These are phyloP conservation scores for Neotoxoptera formosana DNA, from an alignment of 1,140 invertebrate species.

Conservation along the genomic window DNA sequence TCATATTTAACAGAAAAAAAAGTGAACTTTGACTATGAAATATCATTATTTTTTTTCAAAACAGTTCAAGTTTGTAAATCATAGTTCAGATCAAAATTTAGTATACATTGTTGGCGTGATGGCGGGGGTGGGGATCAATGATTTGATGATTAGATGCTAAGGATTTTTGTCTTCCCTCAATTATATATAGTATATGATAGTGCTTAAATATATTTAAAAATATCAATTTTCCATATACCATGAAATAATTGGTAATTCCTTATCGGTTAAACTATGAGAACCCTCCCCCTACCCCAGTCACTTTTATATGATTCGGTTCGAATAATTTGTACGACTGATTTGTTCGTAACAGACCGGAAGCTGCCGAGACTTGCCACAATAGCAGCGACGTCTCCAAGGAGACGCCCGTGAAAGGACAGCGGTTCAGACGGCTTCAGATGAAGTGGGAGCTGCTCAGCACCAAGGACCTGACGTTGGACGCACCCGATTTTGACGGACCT, in stretches of 20 bases:
- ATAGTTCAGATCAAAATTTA: too few species aligned
- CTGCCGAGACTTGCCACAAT: background rate
- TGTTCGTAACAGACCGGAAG: conserved; percentile 32
- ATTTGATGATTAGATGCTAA: background rate
- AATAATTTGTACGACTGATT: background rate
- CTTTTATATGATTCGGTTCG: background rate
- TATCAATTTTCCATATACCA: too few species aligned
- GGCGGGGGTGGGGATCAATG: too few species aligned
- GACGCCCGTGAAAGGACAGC: conserved; percentile 22
- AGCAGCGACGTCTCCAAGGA: background rate
- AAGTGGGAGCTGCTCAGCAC: conserved; percentile 83
- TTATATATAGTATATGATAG: too few species aligned
- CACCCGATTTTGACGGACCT: conserved; percentile 49
- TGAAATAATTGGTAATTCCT: too few species aligned
- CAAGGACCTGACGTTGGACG: conserved; percentile 62
- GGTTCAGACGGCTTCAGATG: conserved; percentile 70
- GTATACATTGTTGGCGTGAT: too few species aligned
- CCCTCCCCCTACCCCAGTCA: background rate
- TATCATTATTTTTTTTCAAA: too few species aligned
- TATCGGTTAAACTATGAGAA: background rate
- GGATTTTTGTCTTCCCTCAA: background rate
- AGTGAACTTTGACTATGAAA: too few species aligned
- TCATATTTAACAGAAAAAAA: too few species aligned
- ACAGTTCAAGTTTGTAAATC: too few species aligned
- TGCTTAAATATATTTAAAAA: too few species aligned